phyloP scores from a whole-genome alignment of 2,797 vertebrate species.

The Serranus cabrilla region DNA sequence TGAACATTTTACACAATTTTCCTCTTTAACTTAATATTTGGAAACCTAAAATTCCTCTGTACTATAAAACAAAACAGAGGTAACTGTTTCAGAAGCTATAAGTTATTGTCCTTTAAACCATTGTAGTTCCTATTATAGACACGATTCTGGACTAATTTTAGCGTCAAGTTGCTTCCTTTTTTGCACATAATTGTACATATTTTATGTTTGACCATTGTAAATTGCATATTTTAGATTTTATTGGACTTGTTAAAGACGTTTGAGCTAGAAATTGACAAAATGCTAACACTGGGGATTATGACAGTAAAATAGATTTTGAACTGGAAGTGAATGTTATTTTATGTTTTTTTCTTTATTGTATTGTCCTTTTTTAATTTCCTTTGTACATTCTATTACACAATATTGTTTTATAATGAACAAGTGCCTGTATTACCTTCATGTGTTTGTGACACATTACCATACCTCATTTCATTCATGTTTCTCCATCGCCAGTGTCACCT shows the following conservation, averaged over 20 bases:
- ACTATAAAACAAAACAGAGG: neutral
- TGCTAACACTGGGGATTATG: constrained; percentile 65
- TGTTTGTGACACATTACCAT: constrained; percentile 33
- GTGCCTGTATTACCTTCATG: constrained; percentile 31
- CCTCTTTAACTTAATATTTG: neutral
- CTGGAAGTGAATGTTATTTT: constrained; percentile 50
- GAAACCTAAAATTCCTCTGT: neutral
- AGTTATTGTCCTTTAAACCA: constrained; percentile 9
- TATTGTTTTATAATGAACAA: constrained; percentile 41
- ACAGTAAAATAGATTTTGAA: constrained; percentile 43
- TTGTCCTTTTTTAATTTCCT: constrained; percentile 51
- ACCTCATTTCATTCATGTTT: constrained; percentile 44
- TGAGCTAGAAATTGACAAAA: constrained; percentile 17
- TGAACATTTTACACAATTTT: neutral
- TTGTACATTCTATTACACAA: constrained; percentile 44
- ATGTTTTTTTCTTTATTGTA: constrained; percentile 44
- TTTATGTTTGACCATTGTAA: constrained; percentile 26
- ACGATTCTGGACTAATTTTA: constrained; percentile 21
- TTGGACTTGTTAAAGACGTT: constrained; percentile 22
- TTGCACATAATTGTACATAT: constrained; percentile 72
- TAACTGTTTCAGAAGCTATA: neutral
- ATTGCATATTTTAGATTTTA: constrained; percentile 33
- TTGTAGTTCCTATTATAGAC: neutral
- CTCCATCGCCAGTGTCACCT: constrained; percentile 18
- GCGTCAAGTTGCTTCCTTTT: constrained; percentile 30